phyloP scores from a whole-genome alignment of 1,140 invertebrate species.

The Saccostrea cuccullata region DNA sequence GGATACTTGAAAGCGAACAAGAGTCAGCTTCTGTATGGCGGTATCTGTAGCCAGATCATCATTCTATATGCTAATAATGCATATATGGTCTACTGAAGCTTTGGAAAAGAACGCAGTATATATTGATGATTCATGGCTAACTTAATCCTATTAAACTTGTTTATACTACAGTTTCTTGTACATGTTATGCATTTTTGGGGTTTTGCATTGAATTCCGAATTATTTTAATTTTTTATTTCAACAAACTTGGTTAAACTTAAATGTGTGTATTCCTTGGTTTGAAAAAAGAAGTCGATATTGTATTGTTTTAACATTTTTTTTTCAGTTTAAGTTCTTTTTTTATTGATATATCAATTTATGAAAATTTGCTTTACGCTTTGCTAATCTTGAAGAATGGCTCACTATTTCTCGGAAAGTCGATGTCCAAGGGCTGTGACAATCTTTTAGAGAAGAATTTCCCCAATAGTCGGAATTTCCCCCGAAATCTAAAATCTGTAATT shows the following conservation, averaged over 20 bases:
- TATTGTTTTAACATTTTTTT: neutral
- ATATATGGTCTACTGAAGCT: neutral
- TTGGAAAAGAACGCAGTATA: neutral
- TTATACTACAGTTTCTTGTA: neutral
- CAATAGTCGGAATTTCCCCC: no score
- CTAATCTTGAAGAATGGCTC: no score
- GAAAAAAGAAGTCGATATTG: neutral
- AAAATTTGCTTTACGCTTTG: no score
- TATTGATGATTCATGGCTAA: neutral
- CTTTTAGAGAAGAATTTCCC: no score
- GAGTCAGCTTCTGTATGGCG: neutral
- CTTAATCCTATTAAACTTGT: neutral
- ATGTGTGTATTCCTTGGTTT: neutral
- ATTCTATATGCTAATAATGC: neutral
- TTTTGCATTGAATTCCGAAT: no score
- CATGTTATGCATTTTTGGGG: neutral
- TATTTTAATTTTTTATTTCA: no score
- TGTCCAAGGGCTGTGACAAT: no score
- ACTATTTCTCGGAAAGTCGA: no score
- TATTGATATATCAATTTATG: no score
- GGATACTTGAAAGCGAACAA: neutral
- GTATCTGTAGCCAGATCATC: constrained; percentile 1
- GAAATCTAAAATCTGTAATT: no score
- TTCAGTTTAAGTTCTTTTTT: no score
- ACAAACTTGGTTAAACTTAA: no score